phyloP scores from a whole-genome alignment of 1,140 invertebrate species.

The Drosophila ambigua region DNA sequence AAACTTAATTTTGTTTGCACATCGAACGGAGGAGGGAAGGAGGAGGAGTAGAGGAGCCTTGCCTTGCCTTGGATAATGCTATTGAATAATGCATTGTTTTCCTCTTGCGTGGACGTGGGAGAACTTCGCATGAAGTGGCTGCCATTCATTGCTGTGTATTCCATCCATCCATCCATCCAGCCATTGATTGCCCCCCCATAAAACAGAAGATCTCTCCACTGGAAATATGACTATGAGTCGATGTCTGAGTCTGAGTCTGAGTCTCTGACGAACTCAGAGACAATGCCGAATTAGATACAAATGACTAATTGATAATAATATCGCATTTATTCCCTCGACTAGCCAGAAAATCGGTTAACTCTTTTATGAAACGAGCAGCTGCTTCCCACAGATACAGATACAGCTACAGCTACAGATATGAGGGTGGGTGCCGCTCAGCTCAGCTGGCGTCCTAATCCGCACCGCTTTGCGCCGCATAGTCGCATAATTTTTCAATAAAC shows the following conservation, averaged over 20 bases:
- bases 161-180: conserved; percentile 10
- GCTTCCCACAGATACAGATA: background rate
- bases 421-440: conserved; percentile 26
- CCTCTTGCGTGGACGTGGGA: conserved; percentile 57
- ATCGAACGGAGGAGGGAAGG: conserved; percentile 10
- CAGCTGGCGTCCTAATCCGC: conserved; percentile 4
- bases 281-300: conserved; percentile 59
- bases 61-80: conserved; percentile 48
- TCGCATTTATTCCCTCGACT: conserved; percentile 51
- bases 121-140: conserved; percentile 72
- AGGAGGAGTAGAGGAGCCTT: background rate
- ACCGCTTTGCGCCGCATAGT: conserved; percentile 27
- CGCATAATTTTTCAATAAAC: conserved; percentile 75
- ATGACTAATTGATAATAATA: conserved; percentile 77
- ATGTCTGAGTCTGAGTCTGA: too few relatives aligned
- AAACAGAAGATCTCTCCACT: conserved; percentile 15
- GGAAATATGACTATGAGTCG: too few relatives aligned
- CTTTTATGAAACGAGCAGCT: conserved; percentile 43
- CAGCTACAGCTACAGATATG: too few relatives aligned
- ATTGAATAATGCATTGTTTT: conserved; percentile 77
- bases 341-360: conserved; percentile 53
- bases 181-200: conserved; percentile 65
- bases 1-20: conserved; percentile 81
- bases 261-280: conserved; percentile 7
- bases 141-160: conserved; percentile 55